A percentile compares a stretch with the other conserved stretches of the same genome.
Evolutionary conservation across 2,113 vertebrate genomes (phyloP).

Genomic region (Trematomus loennbergii): DNA sequence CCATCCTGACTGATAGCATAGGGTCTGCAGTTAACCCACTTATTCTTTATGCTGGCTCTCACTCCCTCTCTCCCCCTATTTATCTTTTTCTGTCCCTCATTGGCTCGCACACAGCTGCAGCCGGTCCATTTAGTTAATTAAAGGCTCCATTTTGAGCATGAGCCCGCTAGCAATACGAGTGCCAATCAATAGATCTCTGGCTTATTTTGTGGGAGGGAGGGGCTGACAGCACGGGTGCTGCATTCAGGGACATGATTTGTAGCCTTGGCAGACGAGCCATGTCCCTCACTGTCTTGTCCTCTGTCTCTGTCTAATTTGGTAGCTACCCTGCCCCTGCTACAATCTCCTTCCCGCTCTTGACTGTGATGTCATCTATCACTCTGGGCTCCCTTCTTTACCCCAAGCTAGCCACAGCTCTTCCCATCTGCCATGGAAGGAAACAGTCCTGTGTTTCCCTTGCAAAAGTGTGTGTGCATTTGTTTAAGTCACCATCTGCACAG

Average conservation of each 20-base stretch:
- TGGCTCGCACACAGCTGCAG: slow-evolving; percentile 80
- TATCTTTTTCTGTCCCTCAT: slow-evolving; percentile 65
- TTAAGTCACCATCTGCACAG: slow-evolving; percentile 63
- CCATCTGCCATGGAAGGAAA: slow-evolving; percentile 54
- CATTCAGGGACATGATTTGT: slow-evolving; percentile 78
- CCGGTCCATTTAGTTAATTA: slow-evolving; percentile 89
- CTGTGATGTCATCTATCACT: slow-evolving; percentile 68
- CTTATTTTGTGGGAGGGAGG: slow-evolving; percentile 73
- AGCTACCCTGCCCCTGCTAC: slow-evolving; percentile 55
- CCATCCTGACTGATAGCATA: slow-evolving; percentile 65
- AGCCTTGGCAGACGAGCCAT: slow-evolving; percentile 66
- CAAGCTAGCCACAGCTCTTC: slow-evolving; percentile 44
- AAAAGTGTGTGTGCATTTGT: slow-evolving; percentile 49
- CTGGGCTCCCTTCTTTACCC: slow-evolving; percentile 47
- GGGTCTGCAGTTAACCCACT: slow-evolving; percentile 79
- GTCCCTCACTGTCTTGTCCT: slow-evolving; percentile 72
- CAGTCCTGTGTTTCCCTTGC: slow-evolving; percentile 27
- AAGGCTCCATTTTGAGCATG: slow-evolving; percentile 86
- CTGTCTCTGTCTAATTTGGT: slow-evolving; percentile 79
- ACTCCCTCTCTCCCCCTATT: slow-evolving; percentile 42
- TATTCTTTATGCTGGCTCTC: slow-evolving; percentile 70
- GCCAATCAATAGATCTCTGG: slow-evolving; percentile 86
- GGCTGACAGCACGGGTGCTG: slow-evolving; percentile 58
- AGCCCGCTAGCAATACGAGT: slow-evolving; percentile 81
- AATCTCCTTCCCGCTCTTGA: slow-evolving; percentile 45